Percentiles rank a stretch among this genome's conserved stretches.
Conservation (phyloP, 2,888 invertebrate species). For the Periphyllus acericola region DNA sequence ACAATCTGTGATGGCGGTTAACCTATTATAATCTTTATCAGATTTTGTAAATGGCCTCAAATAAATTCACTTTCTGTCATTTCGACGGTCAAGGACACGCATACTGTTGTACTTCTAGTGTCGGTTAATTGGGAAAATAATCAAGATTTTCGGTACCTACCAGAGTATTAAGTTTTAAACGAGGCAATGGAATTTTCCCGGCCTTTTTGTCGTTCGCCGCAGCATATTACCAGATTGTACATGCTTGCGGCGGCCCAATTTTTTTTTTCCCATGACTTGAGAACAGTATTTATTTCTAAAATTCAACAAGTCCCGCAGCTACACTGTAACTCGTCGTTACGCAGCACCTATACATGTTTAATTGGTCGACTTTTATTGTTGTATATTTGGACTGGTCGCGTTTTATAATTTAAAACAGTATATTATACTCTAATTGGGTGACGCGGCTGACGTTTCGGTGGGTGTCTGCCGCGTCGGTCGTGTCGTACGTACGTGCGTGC, state of each 20-base stretch:
- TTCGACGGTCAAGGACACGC: slow-evolving; percentile 5
- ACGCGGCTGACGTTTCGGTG: slow-evolving; percentile 11
- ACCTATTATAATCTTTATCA: background rate
- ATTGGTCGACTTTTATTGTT: slow-evolving; percentile 38
- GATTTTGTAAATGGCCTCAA: background rate
- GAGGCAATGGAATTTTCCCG: slow-evolving; percentile 7
- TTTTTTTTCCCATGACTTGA: background rate
- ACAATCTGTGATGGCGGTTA: background rate
- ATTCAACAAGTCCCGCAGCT: background rate
- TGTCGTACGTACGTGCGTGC: background rate
- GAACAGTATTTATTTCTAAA: slow-evolving; percentile 2
- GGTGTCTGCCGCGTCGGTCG: background rate
- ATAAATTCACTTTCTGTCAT: slow-evolving; percentile 20
- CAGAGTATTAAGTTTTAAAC: background rate
- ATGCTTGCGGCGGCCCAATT: background rate
- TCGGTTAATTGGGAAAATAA: background rate
- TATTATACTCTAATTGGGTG: background rate
- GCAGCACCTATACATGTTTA: slow-evolving; percentile 25
- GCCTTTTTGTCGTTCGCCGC: background rate
- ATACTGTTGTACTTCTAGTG: background rate
- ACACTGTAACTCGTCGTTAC: background rate
- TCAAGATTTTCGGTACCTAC: background rate
- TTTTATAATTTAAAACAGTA: slow-evolving; percentile 28
- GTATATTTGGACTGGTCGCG: slow-evolving; percentile 21
- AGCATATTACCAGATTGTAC: background rate